These are phyloP conservation scores for Passerina amoena DNA, from an alignment of 2,113 vertebrate species.

Conservation along the genomic window DNA sequence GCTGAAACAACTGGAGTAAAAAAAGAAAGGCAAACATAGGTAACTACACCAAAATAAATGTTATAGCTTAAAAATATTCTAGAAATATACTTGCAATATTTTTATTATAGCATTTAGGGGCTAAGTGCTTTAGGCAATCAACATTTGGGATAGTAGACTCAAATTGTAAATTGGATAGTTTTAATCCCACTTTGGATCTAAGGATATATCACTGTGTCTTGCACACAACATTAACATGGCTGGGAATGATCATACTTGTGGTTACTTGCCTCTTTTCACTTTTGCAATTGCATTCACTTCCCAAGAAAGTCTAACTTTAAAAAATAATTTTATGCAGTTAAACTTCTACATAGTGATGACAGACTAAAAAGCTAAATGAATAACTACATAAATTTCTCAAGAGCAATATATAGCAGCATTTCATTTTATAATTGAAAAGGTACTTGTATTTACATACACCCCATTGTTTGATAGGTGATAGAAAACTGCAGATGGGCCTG, in stretches of 20 bases:
- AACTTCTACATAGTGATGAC: conserved; percentile 6
- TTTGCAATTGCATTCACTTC: conserved; percentile 13
- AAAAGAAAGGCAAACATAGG: conserved; percentile 22
- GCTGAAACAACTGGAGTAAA: conserved; percentile 7
- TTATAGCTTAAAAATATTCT: conserved; percentile 20
- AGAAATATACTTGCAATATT: conserved; percentile 44
- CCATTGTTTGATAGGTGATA: not conserved
- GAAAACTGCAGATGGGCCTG: conserved; percentile 41
- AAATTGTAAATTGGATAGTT: not conserved
- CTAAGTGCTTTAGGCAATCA: conserved; percentile 41
- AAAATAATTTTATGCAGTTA: conserved; percentile 9
- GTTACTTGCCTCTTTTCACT: not conserved
- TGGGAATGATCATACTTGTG: not conserved
- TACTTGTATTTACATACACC: conserved; percentile 34
- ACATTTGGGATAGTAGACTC: conserved; percentile 20
- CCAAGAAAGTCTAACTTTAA: conserved; percentile 18
- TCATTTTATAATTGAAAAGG: conserved; percentile 36
- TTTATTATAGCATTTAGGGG: not conserved
- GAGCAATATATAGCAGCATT: conserved; percentile 56
- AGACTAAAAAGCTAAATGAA: conserved; percentile 5
- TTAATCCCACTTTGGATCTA: conserved; percentile 26
- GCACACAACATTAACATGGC: not conserved
- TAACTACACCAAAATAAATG: conserved; percentile 43
- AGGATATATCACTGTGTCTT: not conserved
- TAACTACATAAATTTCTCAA: not conserved